phyloP scores from a whole-genome alignment of 2,888 invertebrate species.

The Orthosia gothica region DNA sequence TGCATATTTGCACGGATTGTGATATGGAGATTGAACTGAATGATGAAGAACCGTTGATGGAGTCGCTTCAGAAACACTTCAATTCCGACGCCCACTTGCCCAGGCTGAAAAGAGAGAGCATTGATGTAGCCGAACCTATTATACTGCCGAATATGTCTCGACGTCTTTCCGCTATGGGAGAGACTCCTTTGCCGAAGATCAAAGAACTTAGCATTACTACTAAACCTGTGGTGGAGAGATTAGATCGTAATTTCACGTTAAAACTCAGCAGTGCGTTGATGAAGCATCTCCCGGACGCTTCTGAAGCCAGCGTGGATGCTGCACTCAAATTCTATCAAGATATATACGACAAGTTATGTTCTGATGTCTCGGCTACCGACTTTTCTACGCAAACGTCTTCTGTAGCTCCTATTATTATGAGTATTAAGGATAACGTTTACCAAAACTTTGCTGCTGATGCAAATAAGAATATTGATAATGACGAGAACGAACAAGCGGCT shows the following conservation, averaged over 20 bases:
- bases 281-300: conserved; percentile 85
- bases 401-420: conserved; percentile 89
- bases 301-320: conserved; percentile 85
- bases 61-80: conserved; percentile 87
- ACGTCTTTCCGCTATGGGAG: conserved; percentile 84
- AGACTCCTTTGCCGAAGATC: conserved; percentile 78
- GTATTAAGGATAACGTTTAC: conserved; percentile 89
- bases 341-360: conserved; percentile 81
- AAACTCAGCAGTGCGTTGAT: conserved; percentile 83
- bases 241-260: conserved; percentile 81
- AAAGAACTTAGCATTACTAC: conserved; percentile 80
- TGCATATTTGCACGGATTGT: conserved; percentile 89
- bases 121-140: conserved; percentile 87
- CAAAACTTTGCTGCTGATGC: conserved; percentile 87
- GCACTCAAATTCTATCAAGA: conserved; percentile 85
- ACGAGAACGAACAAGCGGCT: conserved; percentile 81
- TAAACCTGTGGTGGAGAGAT: conserved; percentile 79
- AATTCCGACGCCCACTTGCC: conserved; percentile 84
- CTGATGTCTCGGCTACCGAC: conserved; percentile 80
- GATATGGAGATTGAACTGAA: conserved; percentile 86
- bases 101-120: conserved; percentile 85
- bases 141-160: conserved; percentile 87
- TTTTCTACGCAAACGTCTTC: conserved; percentile 84
- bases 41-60: conserved; percentile 87
- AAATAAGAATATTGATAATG: conserved; percentile 86